Conservation (phyloP, 2,113 vertebrate species). For the Anoura caudifer region DNA sequence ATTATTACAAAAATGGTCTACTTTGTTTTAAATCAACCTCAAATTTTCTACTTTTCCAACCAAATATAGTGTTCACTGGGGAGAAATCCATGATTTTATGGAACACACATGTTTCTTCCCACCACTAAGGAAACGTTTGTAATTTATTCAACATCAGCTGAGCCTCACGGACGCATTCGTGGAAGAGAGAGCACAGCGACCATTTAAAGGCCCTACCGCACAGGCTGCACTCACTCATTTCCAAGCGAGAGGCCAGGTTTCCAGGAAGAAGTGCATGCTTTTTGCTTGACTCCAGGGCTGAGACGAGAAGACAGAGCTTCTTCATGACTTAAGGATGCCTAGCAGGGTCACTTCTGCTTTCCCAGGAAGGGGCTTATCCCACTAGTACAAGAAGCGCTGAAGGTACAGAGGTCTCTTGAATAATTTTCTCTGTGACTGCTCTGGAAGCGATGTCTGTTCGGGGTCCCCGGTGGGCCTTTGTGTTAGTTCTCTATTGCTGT, state of each 20-base stretch:
- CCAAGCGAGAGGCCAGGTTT: background rate
- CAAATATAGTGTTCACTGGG: background rate
- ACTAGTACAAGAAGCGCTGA: background rate
- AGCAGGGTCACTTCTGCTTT: background rate
- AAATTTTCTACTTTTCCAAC: conserved; percentile 1
- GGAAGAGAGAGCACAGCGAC: background rate
- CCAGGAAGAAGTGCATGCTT: background rate
- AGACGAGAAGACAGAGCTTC: background rate
- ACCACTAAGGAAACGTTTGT: background rate
- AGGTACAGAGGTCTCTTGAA: background rate
- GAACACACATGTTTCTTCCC: background rate
- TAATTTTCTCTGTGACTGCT: background rate
- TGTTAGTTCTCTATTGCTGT: background rate
- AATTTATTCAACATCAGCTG: background rate
- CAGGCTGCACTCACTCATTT: background rate
- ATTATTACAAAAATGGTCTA: background rate
- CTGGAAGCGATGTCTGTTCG: background rate
- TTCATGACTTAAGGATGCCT: background rate
- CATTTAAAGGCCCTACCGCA: background rate
- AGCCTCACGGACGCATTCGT: background rate
- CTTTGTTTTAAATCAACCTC: background rate
- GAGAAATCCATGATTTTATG: conserved; percentile 9
- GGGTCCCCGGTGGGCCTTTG: background rate
- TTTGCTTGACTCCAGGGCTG: background rate
- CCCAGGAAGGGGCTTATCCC: background rate